A percentile compares a stretch with the other conserved stretches of the same genome.
phyloP scores from a whole-genome alignment of 2,113 vertebrate species.

The Melanocharis versteri region DNA sequence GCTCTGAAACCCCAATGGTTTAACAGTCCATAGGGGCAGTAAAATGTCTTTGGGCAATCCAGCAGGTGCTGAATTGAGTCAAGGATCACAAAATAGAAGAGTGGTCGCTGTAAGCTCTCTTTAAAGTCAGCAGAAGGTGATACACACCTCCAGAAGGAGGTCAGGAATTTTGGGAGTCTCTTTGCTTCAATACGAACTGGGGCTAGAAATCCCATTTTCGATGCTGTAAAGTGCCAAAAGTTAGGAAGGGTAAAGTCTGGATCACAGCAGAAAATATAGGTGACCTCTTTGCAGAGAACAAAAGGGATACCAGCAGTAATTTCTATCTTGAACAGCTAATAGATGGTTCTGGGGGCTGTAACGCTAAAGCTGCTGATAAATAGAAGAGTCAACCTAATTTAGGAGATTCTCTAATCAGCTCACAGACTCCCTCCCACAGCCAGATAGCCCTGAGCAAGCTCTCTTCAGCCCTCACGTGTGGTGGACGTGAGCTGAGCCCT shows the following conservation, averaged over 20 bases:
- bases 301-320: background rate
- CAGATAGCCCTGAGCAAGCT: background rate
- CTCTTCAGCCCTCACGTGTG: rapidly evolving
- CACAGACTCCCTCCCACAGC: background rate
- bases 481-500: background rate
- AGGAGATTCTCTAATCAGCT: background rate
- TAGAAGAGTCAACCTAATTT: background rate
- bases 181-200: background rate
- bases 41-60: background rate
- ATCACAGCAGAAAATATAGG: background rate
- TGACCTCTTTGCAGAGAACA: background rate
- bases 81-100: background rate
- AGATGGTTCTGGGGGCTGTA: background rate
- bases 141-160: background rate
- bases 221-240: background rate
- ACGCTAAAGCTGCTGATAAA: background rate
- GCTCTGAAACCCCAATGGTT: background rate
- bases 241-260: background rate
- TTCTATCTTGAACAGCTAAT: background rate
- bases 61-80: background rate
- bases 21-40: background rate
- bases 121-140: background rate
- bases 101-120: background rate
- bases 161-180: background rate
- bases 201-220: background rate